A percentile compares a stretch with the other conserved stretches of the same genome.
These are phyloP conservation scores for Falco naumanni DNA, from an alignment of 2,797 vertebrate species.

Conservation along the genomic window DNA sequence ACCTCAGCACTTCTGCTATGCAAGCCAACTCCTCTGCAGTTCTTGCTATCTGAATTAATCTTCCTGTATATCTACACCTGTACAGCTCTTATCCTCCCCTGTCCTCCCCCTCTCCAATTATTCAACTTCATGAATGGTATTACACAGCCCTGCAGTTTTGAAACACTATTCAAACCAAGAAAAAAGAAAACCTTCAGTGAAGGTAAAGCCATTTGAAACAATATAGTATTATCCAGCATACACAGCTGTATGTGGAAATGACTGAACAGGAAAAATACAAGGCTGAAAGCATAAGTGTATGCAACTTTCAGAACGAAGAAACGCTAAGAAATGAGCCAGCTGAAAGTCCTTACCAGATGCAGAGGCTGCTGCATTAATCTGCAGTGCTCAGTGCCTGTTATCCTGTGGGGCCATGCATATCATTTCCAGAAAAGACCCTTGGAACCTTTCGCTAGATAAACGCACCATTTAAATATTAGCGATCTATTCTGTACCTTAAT, in stretches of 20 bases:
- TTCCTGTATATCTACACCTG: not conserved
- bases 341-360: not conserved
- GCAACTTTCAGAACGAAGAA: not conserved
- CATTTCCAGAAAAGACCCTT: not conserved
- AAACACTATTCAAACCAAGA: not conserved
- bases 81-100: not conserved
- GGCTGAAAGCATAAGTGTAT: not conserved
- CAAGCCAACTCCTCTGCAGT: not conserved
- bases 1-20: not conserved
- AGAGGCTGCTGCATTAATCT: not conserved
- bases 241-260: not conserved
- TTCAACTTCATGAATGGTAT: not conserved
- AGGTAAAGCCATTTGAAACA: not conserved
- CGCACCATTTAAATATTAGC: not conserved
- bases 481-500: not conserved
- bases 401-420: not conserved
- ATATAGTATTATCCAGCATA: not conserved
- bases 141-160: not conserved
- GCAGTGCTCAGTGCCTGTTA: not conserved
- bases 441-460: conserved; percentile 31
- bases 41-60: not conserved
- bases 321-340: not conserved
- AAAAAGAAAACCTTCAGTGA: not conserved
- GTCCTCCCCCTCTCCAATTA: not conserved
- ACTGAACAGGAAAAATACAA: not conserved